These are phyloP conservation scores for Listronotus oregonensis DNA, from an alignment of 1,140 invertebrate species.

Conservation along the genomic window DNA sequence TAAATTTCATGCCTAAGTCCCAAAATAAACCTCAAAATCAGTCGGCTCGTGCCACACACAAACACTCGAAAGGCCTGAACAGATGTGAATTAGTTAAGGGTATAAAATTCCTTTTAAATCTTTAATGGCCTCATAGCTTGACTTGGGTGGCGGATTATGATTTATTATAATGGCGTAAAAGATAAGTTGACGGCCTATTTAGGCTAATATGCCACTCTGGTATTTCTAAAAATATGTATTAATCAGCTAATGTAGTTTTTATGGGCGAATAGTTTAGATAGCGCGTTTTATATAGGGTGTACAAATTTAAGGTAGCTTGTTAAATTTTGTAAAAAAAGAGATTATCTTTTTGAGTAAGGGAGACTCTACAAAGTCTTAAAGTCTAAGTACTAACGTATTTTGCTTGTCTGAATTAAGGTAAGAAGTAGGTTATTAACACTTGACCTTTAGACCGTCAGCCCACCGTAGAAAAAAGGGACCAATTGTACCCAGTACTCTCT, in stretches of 20 bases:
- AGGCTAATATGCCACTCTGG: conserved; percentile 18
- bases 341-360: too few species aligned
- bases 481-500: too few species aligned
- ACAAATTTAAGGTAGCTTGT: too few species aligned
- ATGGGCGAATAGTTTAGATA: not conserved
- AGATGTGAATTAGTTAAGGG: conserved; percentile 29
- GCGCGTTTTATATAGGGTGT: too few species aligned
- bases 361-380: too few species aligned
- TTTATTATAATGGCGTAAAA: conserved; percentile 15
- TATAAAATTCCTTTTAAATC: conserved; percentile 25
- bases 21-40: conserved; percentile 14
- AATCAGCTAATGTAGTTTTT: not conserved
- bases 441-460: too few species aligned
- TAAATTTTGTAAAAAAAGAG: too few species aligned
- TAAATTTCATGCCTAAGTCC: not conserved
- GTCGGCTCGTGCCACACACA: conserved; percentile 22
- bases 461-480: too few species aligned
- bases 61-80: conserved; percentile 11
- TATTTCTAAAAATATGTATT: conserved; percentile 5
- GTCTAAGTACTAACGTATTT: too few species aligned
- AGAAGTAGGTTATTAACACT: too few species aligned
- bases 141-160: conserved; percentile 20
- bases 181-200: conserved; percentile 21
- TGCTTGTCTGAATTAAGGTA: too few species aligned
- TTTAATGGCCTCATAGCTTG: conserved; percentile 14